Base-by-base conservation (phyloP, 2,797 vertebrate genomes). In the Ptychobarbus kaznakovi region DNA sequence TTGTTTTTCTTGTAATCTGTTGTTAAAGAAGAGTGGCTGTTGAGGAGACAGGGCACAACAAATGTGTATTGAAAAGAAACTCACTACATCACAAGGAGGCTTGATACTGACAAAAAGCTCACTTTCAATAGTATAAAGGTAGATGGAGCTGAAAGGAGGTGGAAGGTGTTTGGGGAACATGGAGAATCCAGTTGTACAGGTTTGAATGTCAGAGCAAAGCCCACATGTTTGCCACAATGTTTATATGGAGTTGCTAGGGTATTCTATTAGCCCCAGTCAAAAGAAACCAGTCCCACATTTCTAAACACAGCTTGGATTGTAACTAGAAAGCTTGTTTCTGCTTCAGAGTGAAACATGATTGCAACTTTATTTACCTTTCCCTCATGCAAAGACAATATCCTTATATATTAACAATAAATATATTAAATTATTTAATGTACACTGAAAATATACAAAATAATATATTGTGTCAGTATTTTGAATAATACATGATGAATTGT, bases 11-110 rank as follows among this genome's bases (percentile, higher is more conserved):
- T 49, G 78, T 69, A 66, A 28, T 91, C 28, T 56, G 51, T n/a
- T 80, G 69, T 75, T 51, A 61, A 35, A 66, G 25, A 38, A 56
- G 49, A 58, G 44, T 11, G 56, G 18, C 20, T 58, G 63, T 85
- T 85, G 80, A 73, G 90, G 86, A 79, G 44, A 53, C 82, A 90
- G 40, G 87, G 86, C 70, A 83, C 82, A 85, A 87, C 89, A 93
- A 91, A 93, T 89, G 88, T 90, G 90, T 91, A 90, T 53, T 89
- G 91, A 94, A 92, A 84, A 56, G 89, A 90, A 82, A 32, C 65
- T 46, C 11, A 16, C 35, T 66, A 42, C 7, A 32, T 32, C 32
- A 42, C 38, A 63, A 58, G 18, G 25, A 61, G 8, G 6, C 6
- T 6, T 63, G 35, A 35, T 51, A 38, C 74, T 61, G 22, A 84